Percentiles rank a stretch among this genome's conserved stretches.
phyloP scores from a whole-genome alignment of 2,113 vertebrate genomes.

The Lontra canadensis region DNA sequence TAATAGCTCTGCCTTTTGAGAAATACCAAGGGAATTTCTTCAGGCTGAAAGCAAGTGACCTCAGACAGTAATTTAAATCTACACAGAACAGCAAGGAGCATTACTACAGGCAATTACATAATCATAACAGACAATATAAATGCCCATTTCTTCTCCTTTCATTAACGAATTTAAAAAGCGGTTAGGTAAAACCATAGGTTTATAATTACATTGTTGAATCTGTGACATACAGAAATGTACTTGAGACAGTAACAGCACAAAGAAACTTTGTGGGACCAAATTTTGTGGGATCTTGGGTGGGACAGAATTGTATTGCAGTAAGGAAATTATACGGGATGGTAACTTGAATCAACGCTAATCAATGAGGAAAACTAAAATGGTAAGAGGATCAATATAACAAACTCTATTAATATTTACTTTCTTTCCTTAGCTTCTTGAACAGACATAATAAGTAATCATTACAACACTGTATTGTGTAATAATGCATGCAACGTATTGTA shows the following conservation, averaged over 20 bases:
- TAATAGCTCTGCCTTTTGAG: not conserved
- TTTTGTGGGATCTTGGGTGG: not conserved
- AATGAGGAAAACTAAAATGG: not conserved
- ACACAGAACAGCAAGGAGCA: not conserved
- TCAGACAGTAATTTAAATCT: not conserved
- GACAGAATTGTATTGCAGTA: not conserved
- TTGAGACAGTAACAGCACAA: not conserved
- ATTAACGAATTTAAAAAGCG: not conserved
- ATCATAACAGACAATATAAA: not conserved
- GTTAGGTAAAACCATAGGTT: not conserved
- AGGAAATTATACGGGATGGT: not conserved
- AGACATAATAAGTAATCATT: not conserved
- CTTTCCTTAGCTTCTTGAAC: not conserved
- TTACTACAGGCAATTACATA: not conserved
- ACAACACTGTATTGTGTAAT: not conserved
- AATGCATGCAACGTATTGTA: not conserved
- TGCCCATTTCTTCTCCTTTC: not conserved
- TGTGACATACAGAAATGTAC: not conserved
- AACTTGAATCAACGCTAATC: not conserved
- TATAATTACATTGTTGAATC: not conserved
- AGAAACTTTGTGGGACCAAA: not conserved
- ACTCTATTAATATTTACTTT: not conserved
- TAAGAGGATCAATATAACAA: not conserved
- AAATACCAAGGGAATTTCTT: slow-evolving; percentile 2
- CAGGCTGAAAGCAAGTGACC: not conserved